These are phyloP conservation scores for Carcharodon carcharias DNA, from an alignment of 2,797 vertebrate genomes.

Conservation along the genomic window DNA sequence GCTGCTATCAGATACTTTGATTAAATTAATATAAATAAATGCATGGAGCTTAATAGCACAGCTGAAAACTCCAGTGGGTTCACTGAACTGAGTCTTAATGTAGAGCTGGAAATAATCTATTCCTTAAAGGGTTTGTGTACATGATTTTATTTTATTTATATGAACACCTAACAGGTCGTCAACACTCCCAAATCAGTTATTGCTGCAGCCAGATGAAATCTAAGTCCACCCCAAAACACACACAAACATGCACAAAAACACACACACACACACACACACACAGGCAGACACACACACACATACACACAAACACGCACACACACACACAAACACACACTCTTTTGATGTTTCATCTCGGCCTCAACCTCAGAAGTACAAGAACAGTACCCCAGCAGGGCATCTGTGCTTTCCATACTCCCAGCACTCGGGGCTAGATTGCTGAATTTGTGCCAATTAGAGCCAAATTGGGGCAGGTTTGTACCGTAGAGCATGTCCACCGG, in stretches of 20 bases:
- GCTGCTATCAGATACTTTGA: neutral
- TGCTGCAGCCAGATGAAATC: neutral
- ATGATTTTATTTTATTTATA: conserved; percentile 7
- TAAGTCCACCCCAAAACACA: neutral
- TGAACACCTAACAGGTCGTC: neutral
- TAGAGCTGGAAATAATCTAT: neutral
- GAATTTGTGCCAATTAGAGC: conserved; percentile 36
- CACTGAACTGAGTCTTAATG: neutral
- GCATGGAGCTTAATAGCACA: neutral
- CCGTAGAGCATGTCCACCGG: conserved; percentile 1
- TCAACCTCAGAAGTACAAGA: neutral
- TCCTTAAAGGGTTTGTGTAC: neutral
- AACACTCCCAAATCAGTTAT: neutral
- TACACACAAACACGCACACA: no score
- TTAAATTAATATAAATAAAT: neutral
- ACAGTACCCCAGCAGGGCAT: neutral
- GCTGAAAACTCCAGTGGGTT: neutral
- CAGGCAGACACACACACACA: no score
- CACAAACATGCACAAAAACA: no score
- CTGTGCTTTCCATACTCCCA: neutral
- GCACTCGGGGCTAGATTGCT: conserved; percentile 13
- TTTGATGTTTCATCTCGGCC: conserved; percentile 9
- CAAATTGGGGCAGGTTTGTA: conserved; percentile 29
- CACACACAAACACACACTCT: neutral
- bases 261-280: no score